Conservation (phyloP, 2,888 invertebrate species). For the Calliopum simillimum region DNA sequence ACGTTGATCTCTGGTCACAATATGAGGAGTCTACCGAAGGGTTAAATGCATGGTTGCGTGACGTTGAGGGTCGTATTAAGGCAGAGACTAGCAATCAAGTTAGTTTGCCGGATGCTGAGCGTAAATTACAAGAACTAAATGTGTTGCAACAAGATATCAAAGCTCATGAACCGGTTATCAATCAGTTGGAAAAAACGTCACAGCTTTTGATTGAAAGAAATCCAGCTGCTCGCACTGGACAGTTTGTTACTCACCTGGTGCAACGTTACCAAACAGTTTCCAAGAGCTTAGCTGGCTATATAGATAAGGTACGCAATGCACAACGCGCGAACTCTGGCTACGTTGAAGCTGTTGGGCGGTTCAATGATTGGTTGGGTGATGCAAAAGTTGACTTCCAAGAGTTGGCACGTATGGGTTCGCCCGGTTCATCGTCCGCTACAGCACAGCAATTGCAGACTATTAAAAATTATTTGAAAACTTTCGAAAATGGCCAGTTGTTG, state of each 20-base stretch:
- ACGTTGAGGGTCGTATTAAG: conserved; percentile 81
- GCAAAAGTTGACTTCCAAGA: conserved; percentile 80
- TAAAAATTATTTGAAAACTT: conserved; percentile 71
- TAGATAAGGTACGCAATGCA: conserved; percentile 79
- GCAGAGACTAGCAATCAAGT: conserved; percentile 79
- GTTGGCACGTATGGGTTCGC: conserved; percentile 79
- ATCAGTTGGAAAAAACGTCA: conserved; percentile 76
- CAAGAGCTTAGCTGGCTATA: conserved; percentile 77
- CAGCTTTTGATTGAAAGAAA: conserved; percentile 80
- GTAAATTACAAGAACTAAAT: conserved; percentile 77
- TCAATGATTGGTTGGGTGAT: conserved; percentile 83
- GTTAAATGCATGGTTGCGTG: conserved; percentile 81
- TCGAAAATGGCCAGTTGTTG: conserved; percentile 83
- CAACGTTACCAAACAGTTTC: conserved; percentile 80
- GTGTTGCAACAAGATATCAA: conserved; percentile 74
- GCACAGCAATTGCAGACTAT: conserved; percentile 81
- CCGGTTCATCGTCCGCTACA: conserved; percentile 77
- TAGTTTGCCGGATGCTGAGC: conserved; percentile 75
- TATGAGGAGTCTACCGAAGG: conserved; percentile 83
- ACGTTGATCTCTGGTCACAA: conserved; percentile 81
- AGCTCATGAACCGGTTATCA: conserved; percentile 75
- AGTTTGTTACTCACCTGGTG: conserved; percentile 82
- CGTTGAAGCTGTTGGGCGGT: conserved; percentile 76
- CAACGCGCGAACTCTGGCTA: conserved; percentile 76
- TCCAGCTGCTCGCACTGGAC: conserved; percentile 85